Evolutionary conservation across 1,140 invertebrate genomes (phyloP).

Genomic region (Schlechtendalia chinensis): DNA sequence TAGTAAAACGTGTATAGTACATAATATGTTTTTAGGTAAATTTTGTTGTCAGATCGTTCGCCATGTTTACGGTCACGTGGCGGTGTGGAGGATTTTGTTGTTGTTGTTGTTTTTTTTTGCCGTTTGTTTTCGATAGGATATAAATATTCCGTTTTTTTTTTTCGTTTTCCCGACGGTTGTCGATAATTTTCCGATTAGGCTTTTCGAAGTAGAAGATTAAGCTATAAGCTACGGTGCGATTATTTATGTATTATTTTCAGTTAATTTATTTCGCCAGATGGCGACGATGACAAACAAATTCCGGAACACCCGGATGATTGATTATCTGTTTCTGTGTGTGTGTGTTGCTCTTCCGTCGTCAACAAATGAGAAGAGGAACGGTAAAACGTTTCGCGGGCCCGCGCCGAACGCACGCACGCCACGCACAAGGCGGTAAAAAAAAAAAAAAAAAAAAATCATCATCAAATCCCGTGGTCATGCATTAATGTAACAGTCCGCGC

Average conservation of each 20-base stretch:
- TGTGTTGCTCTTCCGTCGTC: no score
- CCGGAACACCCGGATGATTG: constrained; percentile 43
- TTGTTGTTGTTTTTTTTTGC: no score
- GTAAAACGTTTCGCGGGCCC: neutral
- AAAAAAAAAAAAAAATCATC: constrained; percentile 60
- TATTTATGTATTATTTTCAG: constrained; percentile 46
- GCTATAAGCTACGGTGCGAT: neutral
- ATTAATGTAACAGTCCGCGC: constrained; percentile 38
- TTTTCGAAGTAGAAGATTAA: constrained; percentile 24
- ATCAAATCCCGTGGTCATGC: constrained; percentile 26
- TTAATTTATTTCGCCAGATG: constrained; percentile 48
- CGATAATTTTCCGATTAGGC: constrained; percentile 38
- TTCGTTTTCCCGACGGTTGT: neutral
- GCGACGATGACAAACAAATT: constrained; percentile 44
- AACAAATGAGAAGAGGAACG: neutral
- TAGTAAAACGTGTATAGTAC: no score
- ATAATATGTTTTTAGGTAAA: no score
- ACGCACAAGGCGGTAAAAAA: constrained; percentile 6
- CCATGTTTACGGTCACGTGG: no score
- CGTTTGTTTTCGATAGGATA: neutral
- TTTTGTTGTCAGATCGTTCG: no score
- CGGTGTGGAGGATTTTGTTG: no score
- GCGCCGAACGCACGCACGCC: neutral
- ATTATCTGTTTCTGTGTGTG: constrained; percentile 23
- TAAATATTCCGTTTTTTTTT: no score